Evolutionary conservation across 2,113 vertebrate species (phyloP), one percentile per base, ranked within the genome.

Genomic region (Melozone crissalis): DNA sequence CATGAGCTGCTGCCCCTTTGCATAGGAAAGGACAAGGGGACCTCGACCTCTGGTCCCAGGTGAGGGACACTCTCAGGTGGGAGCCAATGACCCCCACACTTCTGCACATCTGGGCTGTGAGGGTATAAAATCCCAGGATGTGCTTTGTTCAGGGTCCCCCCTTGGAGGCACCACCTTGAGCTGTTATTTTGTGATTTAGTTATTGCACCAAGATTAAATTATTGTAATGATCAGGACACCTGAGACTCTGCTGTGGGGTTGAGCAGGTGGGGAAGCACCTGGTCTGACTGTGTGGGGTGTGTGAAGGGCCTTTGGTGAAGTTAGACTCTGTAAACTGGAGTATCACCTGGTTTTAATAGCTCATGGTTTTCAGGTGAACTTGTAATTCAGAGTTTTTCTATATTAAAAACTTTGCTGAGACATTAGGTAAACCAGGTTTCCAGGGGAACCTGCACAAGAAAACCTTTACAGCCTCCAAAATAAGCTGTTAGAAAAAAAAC

Each of bases 11-110:
- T 72, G 57, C 3, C 31, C 16, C 44, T 44, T 13, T 21, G 41
- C 41, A 28, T 0, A 12, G n/a, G 4, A 47, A 28, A 66, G 43
- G 59, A 5, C 49, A 39, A 0, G 0, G 27, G 61, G 1, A 35
- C 16, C 39, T n/a, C n/a, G n/a, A n/a, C n/a, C n/a, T 31, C 27
- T 55, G 59, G 13, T 11, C 27, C 27, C 57, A 26, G 26, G 11
- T 8, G 59, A 63, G 35, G n/a, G 22, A 52, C 27, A 19, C 61
- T 15, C 59, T 27, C 52, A 16, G 18, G 15, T 5, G 23, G 19
- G 9, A 81, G 14, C 20, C 39, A 44, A 1, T 8, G 69, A 21
- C 1, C 30, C 26, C 13, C 46, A 30, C 23, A 5, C 10, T 39
- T 11, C 0, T 11, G 15, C 39, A 6, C 21, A 5, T 15, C 55